Evolutionary conservation across 2,888 invertebrate genomes (phyloP).

Genomic region (Tortrix viridana): DNA sequence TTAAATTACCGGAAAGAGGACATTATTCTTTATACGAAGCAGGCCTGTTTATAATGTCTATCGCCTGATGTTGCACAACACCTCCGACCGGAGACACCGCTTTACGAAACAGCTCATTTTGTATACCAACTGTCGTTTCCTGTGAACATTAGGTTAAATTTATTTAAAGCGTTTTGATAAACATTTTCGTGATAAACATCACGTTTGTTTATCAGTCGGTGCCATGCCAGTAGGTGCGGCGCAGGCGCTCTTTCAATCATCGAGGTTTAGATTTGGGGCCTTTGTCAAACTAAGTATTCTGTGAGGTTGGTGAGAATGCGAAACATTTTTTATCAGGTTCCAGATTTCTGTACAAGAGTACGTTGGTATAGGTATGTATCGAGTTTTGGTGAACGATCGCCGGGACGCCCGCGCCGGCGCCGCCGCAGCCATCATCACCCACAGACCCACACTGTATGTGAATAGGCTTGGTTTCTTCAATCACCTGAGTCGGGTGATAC

Average conservation of each 20-base stretch:
- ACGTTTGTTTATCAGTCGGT: not conserved
- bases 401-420: no score
- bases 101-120: not conserved
- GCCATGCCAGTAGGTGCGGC: not conserved
- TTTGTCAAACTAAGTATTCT: not conserved
- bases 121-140: slow-evolving; percentile 4
- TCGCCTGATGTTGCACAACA: not conserved
- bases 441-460: no score
- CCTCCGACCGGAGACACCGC: not conserved
- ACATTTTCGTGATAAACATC: not conserved
- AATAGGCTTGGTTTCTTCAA: no score
- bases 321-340: no score
- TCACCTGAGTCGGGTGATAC: no score
- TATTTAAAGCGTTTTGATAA: not conserved
- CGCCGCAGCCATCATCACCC: no score
- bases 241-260: slow-evolving; percentile 2
- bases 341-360: no score
- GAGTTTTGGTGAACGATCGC: no score
- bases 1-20: slow-evolving; percentile 5
- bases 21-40: not conserved
- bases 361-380: no score
- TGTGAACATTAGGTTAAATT: not conserved
- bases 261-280: not conserved
- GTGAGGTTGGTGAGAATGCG: no score
- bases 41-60: slow-evolving; percentile 5